phyloP scores from a whole-genome alignment of 2,797 vertebrate genomes.

The Chloroceryle inda region DNA sequence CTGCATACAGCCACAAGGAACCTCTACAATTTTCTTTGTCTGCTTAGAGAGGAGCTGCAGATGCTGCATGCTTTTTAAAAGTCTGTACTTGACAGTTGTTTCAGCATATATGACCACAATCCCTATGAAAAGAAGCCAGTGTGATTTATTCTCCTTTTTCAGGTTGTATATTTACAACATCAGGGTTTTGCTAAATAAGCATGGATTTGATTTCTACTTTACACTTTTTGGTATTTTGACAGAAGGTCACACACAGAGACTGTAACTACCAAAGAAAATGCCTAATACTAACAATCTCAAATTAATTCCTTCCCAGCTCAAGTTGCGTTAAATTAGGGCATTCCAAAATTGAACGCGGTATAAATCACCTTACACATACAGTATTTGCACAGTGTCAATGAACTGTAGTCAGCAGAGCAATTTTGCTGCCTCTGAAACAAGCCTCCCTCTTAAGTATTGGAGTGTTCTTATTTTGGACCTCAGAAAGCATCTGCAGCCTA shows the following conservation, averaged over 20 bases:
- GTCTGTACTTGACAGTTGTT: neutral
- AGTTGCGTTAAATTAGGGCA: neutral
- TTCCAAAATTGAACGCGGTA: neutral
- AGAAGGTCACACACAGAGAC: neutral
- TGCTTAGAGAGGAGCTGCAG: neutral
- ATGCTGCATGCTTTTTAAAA: neutral
- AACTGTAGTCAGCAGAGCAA: neutral
- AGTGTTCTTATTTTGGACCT: neutral
- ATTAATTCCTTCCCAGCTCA: neutral
- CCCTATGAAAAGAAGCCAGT: neutral
- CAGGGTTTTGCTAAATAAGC: accelerated
- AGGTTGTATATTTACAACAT: neutral
- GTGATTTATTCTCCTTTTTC: neutral
- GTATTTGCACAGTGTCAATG: neutral
- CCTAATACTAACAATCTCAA: neutral
- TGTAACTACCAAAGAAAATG: neutral
- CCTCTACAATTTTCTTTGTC: neutral
- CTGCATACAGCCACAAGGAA: neutral
- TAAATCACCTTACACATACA: neutral
- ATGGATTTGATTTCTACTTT: neutral
- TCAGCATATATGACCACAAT: neutral
- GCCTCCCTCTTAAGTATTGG: neutral
- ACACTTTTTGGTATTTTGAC: neutral
- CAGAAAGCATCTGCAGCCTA: neutral
- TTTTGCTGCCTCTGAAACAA: neutral